phyloP scores from a whole-genome alignment of 2,888 invertebrate genomes.

The Charanyca ferruginea region DNA sequence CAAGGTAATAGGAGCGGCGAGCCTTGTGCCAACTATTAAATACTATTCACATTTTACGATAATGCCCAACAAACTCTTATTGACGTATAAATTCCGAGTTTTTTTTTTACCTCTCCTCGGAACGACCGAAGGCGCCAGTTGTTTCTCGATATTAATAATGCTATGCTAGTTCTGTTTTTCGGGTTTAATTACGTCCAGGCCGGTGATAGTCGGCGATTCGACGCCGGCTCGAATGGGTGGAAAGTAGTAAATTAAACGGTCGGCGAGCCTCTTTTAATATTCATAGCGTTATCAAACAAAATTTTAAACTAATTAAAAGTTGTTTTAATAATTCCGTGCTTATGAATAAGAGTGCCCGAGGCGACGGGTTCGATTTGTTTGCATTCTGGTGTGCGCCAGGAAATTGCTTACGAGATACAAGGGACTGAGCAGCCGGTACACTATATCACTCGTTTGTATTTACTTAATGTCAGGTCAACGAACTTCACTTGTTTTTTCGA shows the following conservation, averaged over 20 bases:
- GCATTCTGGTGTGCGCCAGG: constrained; percentile 71
- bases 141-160: constrained; percentile 85
- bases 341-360: constrained; percentile 68
- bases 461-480: constrained; percentile 38
- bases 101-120: constrained; percentile 76
- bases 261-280: constrained; percentile 87
- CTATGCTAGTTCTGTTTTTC: constrained; percentile 85
- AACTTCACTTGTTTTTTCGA: constrained; percentile 49
- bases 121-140: constrained; percentile 88
- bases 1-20: constrained; percentile 86
- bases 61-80: constrained; percentile 88
- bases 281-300: constrained; percentile 89
- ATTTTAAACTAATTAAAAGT: constrained; percentile 89
- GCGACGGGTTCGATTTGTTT: constrained; percentile 74
- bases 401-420: constrained; percentile 62
- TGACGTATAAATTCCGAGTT: constrained; percentile 87
- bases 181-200: constrained; percentile 85
- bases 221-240: constrained; percentile 73
- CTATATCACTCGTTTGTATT: constrained; percentile 43
- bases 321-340: constrained; percentile 81
- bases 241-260: constrained; percentile 88
- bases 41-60: constrained; percentile 88
- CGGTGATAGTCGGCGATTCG: constrained; percentile 72
- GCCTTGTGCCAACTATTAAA: constrained; percentile 89
- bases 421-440: constrained; percentile 24